A percentile compares a stretch with the other conserved stretches of the same genome.
Evolutionary conservation across 2,888 invertebrate species (phyloP).

Genomic region (Eupithecia subfuscata): DNA sequence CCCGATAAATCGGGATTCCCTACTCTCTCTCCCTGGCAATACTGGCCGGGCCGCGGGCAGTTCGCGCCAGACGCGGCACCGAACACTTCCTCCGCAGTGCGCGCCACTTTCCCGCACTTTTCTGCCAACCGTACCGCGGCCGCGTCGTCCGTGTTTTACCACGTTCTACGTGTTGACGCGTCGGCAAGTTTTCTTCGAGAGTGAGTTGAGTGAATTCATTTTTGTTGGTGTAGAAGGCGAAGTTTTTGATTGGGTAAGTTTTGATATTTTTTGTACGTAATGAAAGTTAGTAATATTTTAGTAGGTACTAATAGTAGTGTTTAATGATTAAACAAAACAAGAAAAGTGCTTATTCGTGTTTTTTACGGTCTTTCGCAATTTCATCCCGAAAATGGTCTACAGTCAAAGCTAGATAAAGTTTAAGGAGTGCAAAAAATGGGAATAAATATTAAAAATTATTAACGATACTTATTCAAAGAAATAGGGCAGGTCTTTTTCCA

Average conservation of each 20-base stretch:
- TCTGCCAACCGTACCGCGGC: constrained; percentile 35
- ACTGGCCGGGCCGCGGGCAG: constrained; percentile 61
- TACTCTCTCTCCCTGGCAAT: constrained; percentile 42
- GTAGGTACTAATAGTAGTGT: not conserved
- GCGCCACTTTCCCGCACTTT: constrained; percentile 63
- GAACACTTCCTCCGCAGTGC: constrained; percentile 51
- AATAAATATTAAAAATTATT: not conserved
- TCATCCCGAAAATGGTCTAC: not conserved
- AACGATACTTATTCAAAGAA: not conserved
- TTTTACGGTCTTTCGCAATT: not conserved
- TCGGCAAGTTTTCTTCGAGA: constrained; percentile 26
- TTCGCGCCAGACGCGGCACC: constrained; percentile 63
- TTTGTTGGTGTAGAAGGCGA: constrained; percentile 16
- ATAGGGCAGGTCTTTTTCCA: not conserved
- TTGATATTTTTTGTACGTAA: not conserved
- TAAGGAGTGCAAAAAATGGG: not conserved
- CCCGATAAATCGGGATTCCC: constrained; percentile 25
- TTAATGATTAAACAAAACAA: not conserved
- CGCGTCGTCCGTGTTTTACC: constrained; percentile 12
- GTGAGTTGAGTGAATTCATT: constrained; percentile 37
- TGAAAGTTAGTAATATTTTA: not conserved
- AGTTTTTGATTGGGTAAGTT: constrained; percentile 30
- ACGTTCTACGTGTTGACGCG: constrained; percentile 33
- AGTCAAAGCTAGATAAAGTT: not conserved
- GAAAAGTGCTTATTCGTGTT: not conserved